Conservation (phyloP, 2,888 invertebrate species). For the Notodonta dromedarius region DNA sequence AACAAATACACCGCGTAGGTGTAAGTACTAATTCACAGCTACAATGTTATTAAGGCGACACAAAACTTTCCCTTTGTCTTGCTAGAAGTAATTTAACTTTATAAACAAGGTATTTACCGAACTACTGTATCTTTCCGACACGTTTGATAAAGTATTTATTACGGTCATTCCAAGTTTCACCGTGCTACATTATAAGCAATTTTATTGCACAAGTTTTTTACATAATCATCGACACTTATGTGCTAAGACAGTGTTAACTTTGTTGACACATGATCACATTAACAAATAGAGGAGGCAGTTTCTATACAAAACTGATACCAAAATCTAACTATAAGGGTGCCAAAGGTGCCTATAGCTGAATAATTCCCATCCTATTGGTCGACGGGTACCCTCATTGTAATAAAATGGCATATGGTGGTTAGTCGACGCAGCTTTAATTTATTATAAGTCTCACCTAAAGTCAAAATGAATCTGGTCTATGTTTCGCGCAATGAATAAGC, state of each 20-base stretch:
- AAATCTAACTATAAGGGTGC: too few relatives aligned
- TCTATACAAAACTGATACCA: too few relatives aligned
- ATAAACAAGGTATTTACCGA: slow-evolving; percentile 63
- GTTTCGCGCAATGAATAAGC: too few relatives aligned
- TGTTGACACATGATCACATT: not conserved
- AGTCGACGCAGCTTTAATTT: too few relatives aligned
- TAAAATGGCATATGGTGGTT: too few relatives aligned
- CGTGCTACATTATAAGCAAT: slow-evolving; percentile 55
- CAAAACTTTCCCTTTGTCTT: slow-evolving; percentile 52
- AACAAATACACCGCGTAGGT: too few relatives aligned
- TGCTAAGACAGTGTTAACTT: not conserved
- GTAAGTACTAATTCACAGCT: not conserved
- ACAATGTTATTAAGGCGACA: slow-evolving; percentile 36
- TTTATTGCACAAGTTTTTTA: slow-evolving; percentile 41
- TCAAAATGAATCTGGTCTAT: too few relatives aligned
- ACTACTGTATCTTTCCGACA: slow-evolving; percentile 56
- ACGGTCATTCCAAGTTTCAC: slow-evolving; percentile 51
- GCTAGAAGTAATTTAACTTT: slow-evolving; percentile 68
- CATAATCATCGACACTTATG: slow-evolving; percentile 29
- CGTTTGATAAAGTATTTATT: slow-evolving; percentile 65
- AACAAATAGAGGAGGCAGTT: not conserved
- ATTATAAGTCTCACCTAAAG: too few relatives aligned
- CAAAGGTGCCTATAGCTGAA: too few relatives aligned
- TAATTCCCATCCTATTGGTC: too few relatives aligned
- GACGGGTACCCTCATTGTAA: too few relatives aligned